Conservation (phyloP, 2,797 vertebrate species). For the Aulostomus chinensis region DNA sequence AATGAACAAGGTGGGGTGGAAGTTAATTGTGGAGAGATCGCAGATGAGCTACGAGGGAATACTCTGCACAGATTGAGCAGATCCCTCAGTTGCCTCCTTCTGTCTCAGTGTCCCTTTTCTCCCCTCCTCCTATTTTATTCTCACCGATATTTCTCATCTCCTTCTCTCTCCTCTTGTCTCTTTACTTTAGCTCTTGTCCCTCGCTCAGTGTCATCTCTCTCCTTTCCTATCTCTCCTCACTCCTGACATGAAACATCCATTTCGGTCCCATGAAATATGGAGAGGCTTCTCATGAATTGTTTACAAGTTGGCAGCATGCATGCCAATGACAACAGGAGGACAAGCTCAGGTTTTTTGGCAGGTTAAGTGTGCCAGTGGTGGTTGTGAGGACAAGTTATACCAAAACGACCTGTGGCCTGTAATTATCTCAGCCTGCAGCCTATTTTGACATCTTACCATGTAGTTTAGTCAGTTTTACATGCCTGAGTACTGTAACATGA, state of each 20-base stretch:
- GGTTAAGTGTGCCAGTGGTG: constrained; percentile 10
- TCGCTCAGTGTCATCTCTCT: constrained; percentile 25
- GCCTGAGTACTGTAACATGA: too few species aligned
- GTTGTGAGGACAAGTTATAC: too few species aligned
- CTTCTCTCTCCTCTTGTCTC: constrained; percentile 3
- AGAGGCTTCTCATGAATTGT: constrained; percentile 79
- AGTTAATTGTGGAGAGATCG: constrained; percentile 55
- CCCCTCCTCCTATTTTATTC: background rate
- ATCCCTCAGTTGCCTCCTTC: constrained; percentile 16
- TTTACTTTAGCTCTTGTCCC: constrained; percentile 28
- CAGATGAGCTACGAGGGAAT: constrained; percentile 51
- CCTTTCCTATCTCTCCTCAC: constrained; percentile 37
- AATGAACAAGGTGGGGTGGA: constrained; percentile 51
- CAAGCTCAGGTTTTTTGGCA: constrained; percentile 35
- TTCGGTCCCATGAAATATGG: constrained; percentile 78
- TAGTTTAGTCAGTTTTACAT: too few species aligned
- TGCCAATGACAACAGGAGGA: constrained; percentile 44
- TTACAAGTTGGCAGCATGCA: constrained; percentile 69
- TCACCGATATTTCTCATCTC: constrained; percentile 1
- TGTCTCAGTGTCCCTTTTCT: background rate
- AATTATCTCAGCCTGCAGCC: too few species aligned
- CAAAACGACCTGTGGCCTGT: too few species aligned
- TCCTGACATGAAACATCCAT: constrained; percentile 76
- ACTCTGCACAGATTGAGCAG: constrained; percentile 35
- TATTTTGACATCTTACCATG: too few species aligned